Conservation (phyloP, 2,797 vertebrate species). For the Selene dorsalis region DNA sequence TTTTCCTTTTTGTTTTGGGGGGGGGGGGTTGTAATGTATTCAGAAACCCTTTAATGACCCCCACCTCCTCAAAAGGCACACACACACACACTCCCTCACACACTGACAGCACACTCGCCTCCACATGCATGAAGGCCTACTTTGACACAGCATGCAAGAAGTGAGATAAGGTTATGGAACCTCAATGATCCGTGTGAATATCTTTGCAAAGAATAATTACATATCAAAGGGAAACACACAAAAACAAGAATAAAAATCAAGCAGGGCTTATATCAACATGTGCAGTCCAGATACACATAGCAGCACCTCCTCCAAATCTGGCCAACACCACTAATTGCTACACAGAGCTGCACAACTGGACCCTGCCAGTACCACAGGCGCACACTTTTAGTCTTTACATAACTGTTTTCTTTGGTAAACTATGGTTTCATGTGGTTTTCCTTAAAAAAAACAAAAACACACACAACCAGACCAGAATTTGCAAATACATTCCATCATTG, state of each 20-base stretch:
- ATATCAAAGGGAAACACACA: conserved; percentile 29
- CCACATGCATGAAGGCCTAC: neutral
- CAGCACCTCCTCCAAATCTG: conserved; percentile 63
- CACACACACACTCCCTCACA: neutral
- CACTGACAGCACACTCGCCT: conserved; percentile 9
- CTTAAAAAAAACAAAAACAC: neutral
- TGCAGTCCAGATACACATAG: conserved; percentile 62
- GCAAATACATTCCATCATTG: conserved; percentile 7
- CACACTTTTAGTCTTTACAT: conserved; percentile 24
- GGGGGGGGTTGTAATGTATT: conserved; percentile 40
- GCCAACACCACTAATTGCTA: conserved; percentile 75
- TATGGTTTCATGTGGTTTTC: conserved; percentile 25
- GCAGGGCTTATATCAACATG: conserved; percentile 62
- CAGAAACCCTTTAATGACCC: conserved; percentile 34
- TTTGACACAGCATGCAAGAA: neutral
- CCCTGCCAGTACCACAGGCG: conserved; percentile 57
- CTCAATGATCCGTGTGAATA: conserved; percentile 10
- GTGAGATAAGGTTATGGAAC: conserved; percentile 7
- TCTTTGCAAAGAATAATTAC: conserved; percentile 34
- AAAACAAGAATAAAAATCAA: conserved; percentile 41
- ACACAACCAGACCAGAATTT: conserved; percentile 15
- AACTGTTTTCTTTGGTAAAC: conserved; percentile 57
- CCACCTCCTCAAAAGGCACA: neutral
- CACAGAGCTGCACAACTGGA: conserved; percentile 63
- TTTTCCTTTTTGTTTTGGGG: conserved; percentile 34